Conservation (phyloP, 1,140 invertebrate species). For the Zaprionus capensis region DNA sequence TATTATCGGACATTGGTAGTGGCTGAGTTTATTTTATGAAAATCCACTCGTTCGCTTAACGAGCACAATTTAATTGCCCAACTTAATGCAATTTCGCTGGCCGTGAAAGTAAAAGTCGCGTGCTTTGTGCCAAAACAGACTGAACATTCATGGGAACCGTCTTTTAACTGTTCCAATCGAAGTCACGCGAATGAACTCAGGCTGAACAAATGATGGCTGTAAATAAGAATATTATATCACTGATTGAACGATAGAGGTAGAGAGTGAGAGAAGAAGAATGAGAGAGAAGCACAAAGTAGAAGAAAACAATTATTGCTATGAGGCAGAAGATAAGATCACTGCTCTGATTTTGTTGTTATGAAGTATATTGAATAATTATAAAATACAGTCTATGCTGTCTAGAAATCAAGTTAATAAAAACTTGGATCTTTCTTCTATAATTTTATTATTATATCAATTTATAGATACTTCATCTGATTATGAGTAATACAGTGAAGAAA, state of each 20-base stretch:
- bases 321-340: too few relatives aligned
- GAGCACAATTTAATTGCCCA: constrained; percentile 54
- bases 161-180: constrained; percentile 1
- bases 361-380: too few relatives aligned
- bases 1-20: constrained; percentile 30
- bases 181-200: constrained; percentile 1
- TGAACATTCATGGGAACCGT: neutral
- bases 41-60: constrained; percentile 11
- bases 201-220: neutral
- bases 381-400: too few relatives aligned
- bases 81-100: constrained; percentile 21
- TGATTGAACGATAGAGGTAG: neutral
- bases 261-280: neutral
- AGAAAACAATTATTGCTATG: neutral
- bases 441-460: too few relatives aligned
- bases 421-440: rapidly evolving
- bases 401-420: too few relatives aligned
- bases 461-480: too few relatives aligned
- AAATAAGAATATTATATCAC: constrained; percentile 36
- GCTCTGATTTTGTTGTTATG: too few relatives aligned
- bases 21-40: constrained; percentile 21
- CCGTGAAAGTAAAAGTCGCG: constrained; percentile 75
- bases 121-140: constrained; percentile 26
- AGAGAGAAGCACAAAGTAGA: neutral
- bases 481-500: too few relatives aligned